These are phyloP conservation scores for Oncorhynchus mykiss DNA, from an alignment of 2,113 vertebrate species.

Conservation along the genomic window DNA sequence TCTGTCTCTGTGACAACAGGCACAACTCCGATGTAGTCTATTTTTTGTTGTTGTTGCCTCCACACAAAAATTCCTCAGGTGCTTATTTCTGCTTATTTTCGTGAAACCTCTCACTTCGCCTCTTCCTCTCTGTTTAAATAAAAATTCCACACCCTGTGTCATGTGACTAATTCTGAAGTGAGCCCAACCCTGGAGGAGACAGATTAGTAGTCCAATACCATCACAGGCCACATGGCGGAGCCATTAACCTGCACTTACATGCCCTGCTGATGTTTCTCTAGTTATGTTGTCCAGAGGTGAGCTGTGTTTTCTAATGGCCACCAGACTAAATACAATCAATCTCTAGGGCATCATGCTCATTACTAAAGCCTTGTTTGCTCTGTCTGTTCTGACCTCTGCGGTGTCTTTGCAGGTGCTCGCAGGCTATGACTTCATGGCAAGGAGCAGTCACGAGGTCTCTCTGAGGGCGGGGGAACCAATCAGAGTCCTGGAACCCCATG, in stretches of 20 bases:
- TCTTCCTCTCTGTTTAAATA: no score
- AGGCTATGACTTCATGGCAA: conserved; percentile 81
- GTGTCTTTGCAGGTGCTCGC: conserved; percentile 77
- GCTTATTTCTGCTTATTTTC: no score
- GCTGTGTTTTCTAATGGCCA: conserved; percentile 16
- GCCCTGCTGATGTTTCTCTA: conserved; percentile 44
- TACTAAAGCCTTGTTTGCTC: conserved; percentile 32
- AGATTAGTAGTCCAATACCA: conserved; percentile 13
- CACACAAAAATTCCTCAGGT: no score
- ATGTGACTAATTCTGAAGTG: no score
- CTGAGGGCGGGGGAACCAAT: conserved; percentile 80
- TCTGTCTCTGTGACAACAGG: no score
- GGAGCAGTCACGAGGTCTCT: conserved; percentile 83
- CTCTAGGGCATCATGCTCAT: conserved; percentile 52
- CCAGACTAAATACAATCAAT: conserved; percentile 25
- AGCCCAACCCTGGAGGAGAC: no score
- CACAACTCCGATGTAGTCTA: no score
- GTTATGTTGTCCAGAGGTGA: no score
- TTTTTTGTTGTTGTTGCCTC: no score
- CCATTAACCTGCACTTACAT: neutral
- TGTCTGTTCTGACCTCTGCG: conserved; percentile 43
- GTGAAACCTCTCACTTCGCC: no score
- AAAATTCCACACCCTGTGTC: no score
- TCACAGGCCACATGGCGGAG: conserved; percentile 30
- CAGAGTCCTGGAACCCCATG: conserved; percentile 82